Evolutionary conservation across 2,113 vertebrate species (phyloP).

Genomic region (Oryzias melastigma): DNA sequence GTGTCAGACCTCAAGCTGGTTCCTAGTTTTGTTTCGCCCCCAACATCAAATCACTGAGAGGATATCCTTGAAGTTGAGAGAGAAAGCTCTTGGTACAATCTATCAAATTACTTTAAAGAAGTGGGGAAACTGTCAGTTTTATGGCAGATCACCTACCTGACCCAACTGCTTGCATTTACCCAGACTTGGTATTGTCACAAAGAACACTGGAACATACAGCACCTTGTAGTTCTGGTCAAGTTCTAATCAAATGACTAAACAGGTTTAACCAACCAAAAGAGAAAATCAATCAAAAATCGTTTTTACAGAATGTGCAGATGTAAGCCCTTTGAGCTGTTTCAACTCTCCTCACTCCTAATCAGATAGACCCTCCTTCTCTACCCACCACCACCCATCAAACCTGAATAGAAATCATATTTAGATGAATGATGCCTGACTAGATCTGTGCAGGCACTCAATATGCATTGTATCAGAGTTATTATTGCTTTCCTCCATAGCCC

Average conservation of each 20-base stretch:
- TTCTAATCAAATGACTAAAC: no score
- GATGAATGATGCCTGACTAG: slow-evolving; percentile 24
- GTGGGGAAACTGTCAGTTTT: slow-evolving; percentile 4
- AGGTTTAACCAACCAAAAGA: neutral
- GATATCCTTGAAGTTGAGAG: slow-evolving; percentile 7
- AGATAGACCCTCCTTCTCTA: slow-evolving; percentile 2
- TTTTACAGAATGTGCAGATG: slow-evolving; percentile 5
- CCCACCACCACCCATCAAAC: slow-evolving; percentile 12
- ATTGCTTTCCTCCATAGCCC: slow-evolving; percentile 1
- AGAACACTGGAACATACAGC: no score
- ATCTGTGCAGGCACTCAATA: slow-evolving; percentile 20
- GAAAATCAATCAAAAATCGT: slow-evolving; percentile 38
- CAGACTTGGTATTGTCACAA: no score
- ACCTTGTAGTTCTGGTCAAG: no score
- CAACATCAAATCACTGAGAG: slow-evolving; percentile 22
- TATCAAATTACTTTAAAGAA: slow-evolving; percentile 32
- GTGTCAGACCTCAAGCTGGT: neutral
- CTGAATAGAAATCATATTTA: slow-evolving; percentile 29
- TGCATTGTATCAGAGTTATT: slow-evolving; percentile 40
- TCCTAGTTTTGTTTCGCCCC: slow-evolving; percentile 4
- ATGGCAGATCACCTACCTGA: no score
- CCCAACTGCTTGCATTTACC: no score
- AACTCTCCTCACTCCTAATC: slow-evolving; percentile 3
- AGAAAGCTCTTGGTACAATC: slow-evolving; percentile 24
- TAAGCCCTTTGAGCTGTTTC: slow-evolving; percentile 8